These are phyloP conservation scores for Echinometra lucunter DNA, from an alignment of 53 echinoderm and acorn worm species.

Conservation along the genomic window DNA sequence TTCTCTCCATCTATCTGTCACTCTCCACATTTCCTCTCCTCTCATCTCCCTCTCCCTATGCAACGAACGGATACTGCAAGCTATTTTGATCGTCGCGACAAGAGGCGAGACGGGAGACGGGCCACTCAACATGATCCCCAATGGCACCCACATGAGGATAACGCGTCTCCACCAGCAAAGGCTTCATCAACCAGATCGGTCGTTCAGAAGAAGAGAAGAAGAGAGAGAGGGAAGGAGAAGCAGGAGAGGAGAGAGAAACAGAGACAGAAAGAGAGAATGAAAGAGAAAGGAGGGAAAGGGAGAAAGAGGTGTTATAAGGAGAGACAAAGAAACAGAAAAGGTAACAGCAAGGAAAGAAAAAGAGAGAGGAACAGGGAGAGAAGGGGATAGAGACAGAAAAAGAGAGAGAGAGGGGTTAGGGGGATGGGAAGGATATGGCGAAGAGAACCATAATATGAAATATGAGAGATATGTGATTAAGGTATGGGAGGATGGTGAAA, in stretches of 20 bases:
- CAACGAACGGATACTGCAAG: constrained; percentile 35
- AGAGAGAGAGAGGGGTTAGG: too few species aligned
- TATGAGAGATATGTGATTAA: background rate
- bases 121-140: constrained; percentile 60
- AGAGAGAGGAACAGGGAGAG: too few species aligned
- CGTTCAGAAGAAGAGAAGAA: background rate
- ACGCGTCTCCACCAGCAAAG: constrained; percentile 45
- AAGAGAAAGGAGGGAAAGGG: too few species aligned
- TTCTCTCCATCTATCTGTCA: background rate
- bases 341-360: background rate
- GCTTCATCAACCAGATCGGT: constrained; percentile 18
- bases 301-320: background rate
- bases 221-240: background rate
- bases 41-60: background rate
- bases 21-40: constrained; percentile 9
- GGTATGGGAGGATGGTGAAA: background rate
- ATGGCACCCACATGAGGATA: constrained; percentile 53
- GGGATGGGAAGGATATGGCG: background rate
- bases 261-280: background rate
- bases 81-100: constrained; percentile 39
- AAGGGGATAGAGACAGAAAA: too few species aligned
- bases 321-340: background rate
- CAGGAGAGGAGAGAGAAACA: background rate
- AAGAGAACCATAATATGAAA: background rate
- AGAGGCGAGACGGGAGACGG: constrained; percentile 56